Evolutionary conservation across 2,888 invertebrate genomes (phyloP).

Genomic region (Xestoiulus laeticollis): DNA sequence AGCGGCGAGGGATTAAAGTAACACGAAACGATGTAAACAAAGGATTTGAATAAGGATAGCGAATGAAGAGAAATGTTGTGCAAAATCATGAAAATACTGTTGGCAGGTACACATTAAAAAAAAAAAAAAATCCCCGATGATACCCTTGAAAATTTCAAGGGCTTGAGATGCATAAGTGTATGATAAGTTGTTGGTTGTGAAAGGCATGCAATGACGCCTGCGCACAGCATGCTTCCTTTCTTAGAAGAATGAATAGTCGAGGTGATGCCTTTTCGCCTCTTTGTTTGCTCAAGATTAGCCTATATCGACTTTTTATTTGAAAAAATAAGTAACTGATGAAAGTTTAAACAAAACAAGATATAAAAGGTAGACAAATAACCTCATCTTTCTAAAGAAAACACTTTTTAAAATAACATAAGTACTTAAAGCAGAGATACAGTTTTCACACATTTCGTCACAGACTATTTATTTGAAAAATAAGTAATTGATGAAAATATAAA

Average conservation of each 20-base stretch:
- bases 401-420: too few relatives aligned
- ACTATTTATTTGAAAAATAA: too few relatives aligned
- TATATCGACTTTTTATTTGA: too few relatives aligned
- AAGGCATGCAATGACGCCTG: neutral
- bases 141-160: neutral
- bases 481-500: too few relatives aligned
- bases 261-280: neutral
- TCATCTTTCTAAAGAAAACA: too few relatives aligned
- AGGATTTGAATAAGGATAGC: neutral
- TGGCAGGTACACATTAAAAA: neutral
- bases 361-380: too few relatives aligned
- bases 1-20: neutral
- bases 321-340: too few relatives aligned
- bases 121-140: neutral
- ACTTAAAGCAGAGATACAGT: too few relatives aligned
- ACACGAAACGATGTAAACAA: constrained; percentile 5
- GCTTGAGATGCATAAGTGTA: neutral
- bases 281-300: too few relatives aligned
- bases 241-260: neutral
- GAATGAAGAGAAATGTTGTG: neutral
- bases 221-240: neutral
- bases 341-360: too few relatives aligned
- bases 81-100: neutral
- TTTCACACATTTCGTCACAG: too few relatives aligned
- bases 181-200: neutral